These are phyloP conservation scores for Trachymyrmex cornetzi DNA, from an alignment of 1,140 invertebrate genomes.

Conservation along the genomic window DNA sequence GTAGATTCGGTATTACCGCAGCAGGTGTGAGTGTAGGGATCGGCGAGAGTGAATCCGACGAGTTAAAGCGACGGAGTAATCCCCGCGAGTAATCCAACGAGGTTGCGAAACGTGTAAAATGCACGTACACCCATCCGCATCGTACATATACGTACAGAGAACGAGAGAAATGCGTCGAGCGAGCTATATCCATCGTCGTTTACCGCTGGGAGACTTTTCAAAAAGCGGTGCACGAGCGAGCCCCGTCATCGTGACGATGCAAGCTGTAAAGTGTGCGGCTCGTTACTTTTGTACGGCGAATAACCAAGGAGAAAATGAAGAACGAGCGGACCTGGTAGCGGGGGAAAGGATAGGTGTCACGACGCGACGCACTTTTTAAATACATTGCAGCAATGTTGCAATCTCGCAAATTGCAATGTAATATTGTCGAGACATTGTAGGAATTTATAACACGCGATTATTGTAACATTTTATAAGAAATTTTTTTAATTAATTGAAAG, in stretches of 20 bases:
- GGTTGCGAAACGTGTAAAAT: conserved; percentile 12
- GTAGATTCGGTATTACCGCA: conserved; percentile 22
- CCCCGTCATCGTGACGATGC: conserved; percentile 30
- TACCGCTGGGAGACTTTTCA: conserved; percentile 30
- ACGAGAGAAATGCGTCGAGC: conserved; percentile 19
- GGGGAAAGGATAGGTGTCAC: neutral
- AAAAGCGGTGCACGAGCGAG: conserved; percentile 10
- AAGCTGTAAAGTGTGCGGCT: conserved; percentile 56
- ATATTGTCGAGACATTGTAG: too few relatives aligned
- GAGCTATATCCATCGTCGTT: conserved; percentile 6
- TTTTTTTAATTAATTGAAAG: too few relatives aligned
- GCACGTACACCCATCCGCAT: neutral
- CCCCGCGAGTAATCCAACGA: conserved; percentile 22
- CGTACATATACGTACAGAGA: neutral
- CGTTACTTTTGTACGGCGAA: conserved; percentile 57
- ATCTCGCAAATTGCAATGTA: too few relatives aligned
- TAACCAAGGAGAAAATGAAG: conserved; percentile 19
- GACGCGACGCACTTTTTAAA: neutral
- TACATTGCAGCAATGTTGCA: too few relatives aligned
- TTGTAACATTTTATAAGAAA: too few relatives aligned
- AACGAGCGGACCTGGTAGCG: neutral
- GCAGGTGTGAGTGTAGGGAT: neutral
- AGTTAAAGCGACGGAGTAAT: neutral
- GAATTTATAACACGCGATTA: too few relatives aligned
- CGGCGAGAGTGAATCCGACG: conserved; percentile 6